Evolutionary conservation across 2,888 invertebrate species (phyloP), one percentile per base, ranked within the genome.

Genomic region (Acanthacorydalis orientalis): DNA sequence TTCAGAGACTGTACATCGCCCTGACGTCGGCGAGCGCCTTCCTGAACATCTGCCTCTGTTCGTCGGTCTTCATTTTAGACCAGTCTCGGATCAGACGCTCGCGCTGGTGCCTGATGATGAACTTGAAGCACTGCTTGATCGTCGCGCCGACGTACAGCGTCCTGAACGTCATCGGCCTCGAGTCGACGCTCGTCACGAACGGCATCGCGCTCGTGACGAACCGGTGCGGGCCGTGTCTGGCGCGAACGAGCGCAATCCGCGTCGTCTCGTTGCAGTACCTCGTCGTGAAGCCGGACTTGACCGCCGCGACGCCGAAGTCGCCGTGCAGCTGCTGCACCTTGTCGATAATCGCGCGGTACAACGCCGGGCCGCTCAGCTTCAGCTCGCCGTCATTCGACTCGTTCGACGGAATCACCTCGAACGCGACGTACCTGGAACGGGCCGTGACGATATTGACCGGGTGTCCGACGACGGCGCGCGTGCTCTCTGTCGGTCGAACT

Each of bases 241-340:
- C 71, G 57, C 83, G 72, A 44, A 88, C 69, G 33, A 88, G 70
- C 1, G 82, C 83, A 55, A 86, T 78, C 65, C 76, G 74, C 0
- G 87, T 87, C 49, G 74, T 72, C 53, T 77, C 73, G 64, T 87
- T 87, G 58, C 83, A 83, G 65, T 88, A 87, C 68, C 84, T 86
- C 23, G 81, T 79, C 59, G 73, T 67, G 56, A 87, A 81, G 23
- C 85, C 87, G 48, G 75, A 68, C 57, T 74, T 76, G 7, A 83
- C 71, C 1, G 83, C 70, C 8, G 83, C 85, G 33, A 73, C 64
- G 9, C 86, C 88, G 60, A 79, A 84, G 58, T 85, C 83, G 1
- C 88, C 88, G 62, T 82, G 80, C 48, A 81, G 59, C 56, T 77
- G 74, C 57, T 81, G 74, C 11, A 87, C 74, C 64, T 77, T 77